Evolutionary conservation across 2,113 vertebrate species (phyloP).

Genomic region (Hassar affinis): DNA sequence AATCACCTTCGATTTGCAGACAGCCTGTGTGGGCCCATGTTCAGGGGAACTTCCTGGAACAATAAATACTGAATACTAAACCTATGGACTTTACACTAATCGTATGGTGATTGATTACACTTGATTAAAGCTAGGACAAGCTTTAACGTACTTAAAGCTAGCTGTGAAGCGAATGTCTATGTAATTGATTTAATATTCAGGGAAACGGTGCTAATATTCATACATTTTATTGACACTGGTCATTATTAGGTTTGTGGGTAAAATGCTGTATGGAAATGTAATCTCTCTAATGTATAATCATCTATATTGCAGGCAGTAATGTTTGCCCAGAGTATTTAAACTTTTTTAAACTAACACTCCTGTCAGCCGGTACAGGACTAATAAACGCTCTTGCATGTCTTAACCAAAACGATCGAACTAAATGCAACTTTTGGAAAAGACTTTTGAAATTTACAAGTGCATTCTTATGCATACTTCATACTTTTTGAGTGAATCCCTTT

Average conservation of each 20-base stretch:
- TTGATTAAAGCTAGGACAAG: neutral
- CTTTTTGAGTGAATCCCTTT: neutral
- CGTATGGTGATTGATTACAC: neutral
- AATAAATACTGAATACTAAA: constrained; percentile 20
- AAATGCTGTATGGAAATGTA: neutral
- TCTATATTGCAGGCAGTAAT: constrained; percentile 1
- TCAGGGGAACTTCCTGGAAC: neutral
- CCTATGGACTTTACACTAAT: constrained; percentile 10
- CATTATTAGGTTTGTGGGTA: neutral
- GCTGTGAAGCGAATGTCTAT: neutral
- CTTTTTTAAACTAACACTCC: too few species aligned
- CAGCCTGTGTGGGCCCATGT: neutral
- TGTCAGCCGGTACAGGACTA: neutral
- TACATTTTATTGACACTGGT: neutral
- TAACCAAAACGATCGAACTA: neutral
- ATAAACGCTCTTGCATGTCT: neutral
- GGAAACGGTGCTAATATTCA: neutral
- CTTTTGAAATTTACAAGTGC: neutral
- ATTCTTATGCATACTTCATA: constrained; percentile 9
- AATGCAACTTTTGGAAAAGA: neutral
- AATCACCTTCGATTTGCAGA: constrained; percentile 4
- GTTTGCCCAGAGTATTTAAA: neutral
- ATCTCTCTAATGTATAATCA: neutral
- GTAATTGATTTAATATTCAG: neutral
- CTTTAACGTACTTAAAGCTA: constrained; percentile 10